Evolutionary conservation across 1,140 invertebrate species (phyloP), one percentile per base, ranked within the genome.

Genomic region (Diorhabda carinulata): DNA sequence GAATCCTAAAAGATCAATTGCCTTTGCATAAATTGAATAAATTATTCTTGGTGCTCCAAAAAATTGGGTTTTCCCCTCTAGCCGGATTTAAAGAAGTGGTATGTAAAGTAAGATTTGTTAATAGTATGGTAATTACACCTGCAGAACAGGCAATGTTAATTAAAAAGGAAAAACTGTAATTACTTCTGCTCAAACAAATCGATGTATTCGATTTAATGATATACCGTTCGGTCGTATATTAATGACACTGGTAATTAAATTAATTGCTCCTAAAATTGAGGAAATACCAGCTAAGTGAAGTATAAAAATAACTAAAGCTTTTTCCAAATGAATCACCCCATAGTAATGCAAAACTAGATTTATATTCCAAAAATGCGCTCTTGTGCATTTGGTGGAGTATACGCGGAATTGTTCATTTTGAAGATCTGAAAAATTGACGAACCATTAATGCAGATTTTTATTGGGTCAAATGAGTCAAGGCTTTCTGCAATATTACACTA

Each of bases 121-220:
- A 80, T 71, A 91, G 72, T 84, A 91, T 91, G 44, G 89, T 91
- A 82, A 91, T 89, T 60, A 86, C 89, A 67, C 87, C 89, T 3
- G 89, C 90, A 91, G 78, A 6, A 92, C 89, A 3, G 89, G 90
- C 72, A 91, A 73, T 5, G 87, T 88, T 91, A 88, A 73, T 52
- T 91, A 68, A 65, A 91, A 73, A 0, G 72, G 75, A 80, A 91
- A 77, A 43, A 87, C 84, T 64, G 90, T 92, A 82, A 92, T 86
- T 75, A 85, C 78, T 57, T 91, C 84, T 43, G 89, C 83, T 86
- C 89, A 92, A 3, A 81, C 74, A 85, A 85, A 91, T 84, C 86
- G 84, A 47, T 85, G 80, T 70, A 87, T 81, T 82, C 81, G 80
- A 67, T 85, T 82, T 76, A 87, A 78, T 41, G 71, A 80, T 78